Percentiles rank a stretch among this genome's conserved stretches.
Conservation (phyloP, 2,888 invertebrate species). For the Morpho helenor region DNA sequence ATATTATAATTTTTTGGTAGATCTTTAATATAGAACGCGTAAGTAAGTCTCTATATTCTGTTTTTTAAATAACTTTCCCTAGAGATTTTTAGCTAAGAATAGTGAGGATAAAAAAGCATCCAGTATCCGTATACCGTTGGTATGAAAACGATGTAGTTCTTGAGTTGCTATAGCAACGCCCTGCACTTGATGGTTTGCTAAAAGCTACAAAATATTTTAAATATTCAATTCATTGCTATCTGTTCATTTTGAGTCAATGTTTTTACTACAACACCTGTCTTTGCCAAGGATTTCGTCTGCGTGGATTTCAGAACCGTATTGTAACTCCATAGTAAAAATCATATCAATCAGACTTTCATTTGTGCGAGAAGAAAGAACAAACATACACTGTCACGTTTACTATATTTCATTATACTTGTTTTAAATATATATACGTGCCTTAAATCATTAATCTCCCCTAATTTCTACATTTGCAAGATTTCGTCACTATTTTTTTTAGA, state of each 20-base stretch:
- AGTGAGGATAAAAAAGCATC: neutral
- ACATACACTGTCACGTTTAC: no score
- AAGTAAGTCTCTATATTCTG: neutral
- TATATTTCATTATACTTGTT: no score
- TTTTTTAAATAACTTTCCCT: neutral
- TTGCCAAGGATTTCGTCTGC: no score
- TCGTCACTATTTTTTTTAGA: conserved; percentile 44
- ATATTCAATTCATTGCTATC: conserved; percentile 31
- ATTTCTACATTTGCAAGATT: conserved; percentile 38
- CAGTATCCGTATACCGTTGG: conserved; percentile 28
- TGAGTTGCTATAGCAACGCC: conserved; percentile 69
- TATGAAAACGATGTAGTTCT: conserved; percentile 67
- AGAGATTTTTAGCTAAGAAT: neutral
- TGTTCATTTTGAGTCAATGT: no score
- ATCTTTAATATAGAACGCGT: conserved; percentile 28
- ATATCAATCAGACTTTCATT: no score
- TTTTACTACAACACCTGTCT: no score
- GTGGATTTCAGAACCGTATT: no score
- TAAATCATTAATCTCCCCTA: conserved; percentile 31
- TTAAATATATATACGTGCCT: no score
- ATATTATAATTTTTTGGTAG: conserved; percentile 27
- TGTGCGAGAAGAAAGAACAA: no score
- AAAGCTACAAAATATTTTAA: conserved; percentile 39
- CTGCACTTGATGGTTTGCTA: conserved; percentile 54
- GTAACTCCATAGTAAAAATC: no score